These are phyloP conservation scores for Taeniopygia guttata DNA, from an alignment of 2,797 vertebrate species.

Conservation along the genomic window DNA sequence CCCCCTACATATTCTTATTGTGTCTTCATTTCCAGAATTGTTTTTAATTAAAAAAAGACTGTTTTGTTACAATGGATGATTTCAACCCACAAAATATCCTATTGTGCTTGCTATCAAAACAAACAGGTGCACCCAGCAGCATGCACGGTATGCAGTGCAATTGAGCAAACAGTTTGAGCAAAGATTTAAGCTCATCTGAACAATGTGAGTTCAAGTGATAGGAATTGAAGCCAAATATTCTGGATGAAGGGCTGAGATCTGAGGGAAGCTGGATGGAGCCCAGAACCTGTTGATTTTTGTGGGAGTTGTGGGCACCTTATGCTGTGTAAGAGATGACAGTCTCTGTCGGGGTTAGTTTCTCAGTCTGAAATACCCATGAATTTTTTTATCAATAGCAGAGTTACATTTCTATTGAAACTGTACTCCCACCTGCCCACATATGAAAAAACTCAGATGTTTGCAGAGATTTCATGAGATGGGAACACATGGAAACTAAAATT, in stretches of 20 bases:
- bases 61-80: slow-evolving; percentile 58
- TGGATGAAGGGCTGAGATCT: slow-evolving; percentile 23
- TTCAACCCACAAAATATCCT: slow-evolving; percentile 67
- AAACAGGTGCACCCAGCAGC: slow-evolving; percentile 72
- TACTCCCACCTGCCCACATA: background rate
- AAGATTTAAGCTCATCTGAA: slow-evolving; percentile 40
- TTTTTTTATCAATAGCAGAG: background rate
- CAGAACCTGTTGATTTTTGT: slow-evolving; percentile 41
- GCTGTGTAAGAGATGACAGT: background rate
- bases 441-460: background rate
- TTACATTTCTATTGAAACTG: background rate
- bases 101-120: slow-evolving; percentile 72
- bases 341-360: background rate
- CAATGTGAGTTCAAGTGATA: slow-evolving; percentile 54
- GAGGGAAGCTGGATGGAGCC: slow-evolving; percentile 10
- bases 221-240: slow-evolving; percentile 48
- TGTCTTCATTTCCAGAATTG: slow-evolving; percentile 50
- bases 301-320: background rate
- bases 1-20: slow-evolving; percentile 20
- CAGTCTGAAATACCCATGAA: background rate
- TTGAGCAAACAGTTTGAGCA: slow-evolving; percentile 34
- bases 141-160: slow-evolving; percentile 41
- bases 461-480: background rate
- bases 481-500: background rate
- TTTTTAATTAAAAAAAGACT: slow-evolving; percentile 69